A percentile compares a stretch with the other conserved stretches of the same genome.
phyloP scores from a whole-genome alignment of 2,113 vertebrate species.

The Puffinus mauretanicus region DNA sequence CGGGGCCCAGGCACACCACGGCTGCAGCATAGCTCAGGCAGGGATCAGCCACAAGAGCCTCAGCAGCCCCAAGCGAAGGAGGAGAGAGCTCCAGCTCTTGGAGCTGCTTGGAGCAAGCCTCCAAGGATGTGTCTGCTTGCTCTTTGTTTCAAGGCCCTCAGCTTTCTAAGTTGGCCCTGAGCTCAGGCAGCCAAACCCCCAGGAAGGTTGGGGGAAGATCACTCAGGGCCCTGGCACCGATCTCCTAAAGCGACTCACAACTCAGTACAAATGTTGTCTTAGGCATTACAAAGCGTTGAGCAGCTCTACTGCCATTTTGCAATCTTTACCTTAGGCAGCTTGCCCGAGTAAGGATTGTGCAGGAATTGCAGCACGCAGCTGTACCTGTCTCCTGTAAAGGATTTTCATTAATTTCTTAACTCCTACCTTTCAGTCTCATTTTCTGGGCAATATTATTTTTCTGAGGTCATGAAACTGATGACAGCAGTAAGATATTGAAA shows the following conservation, averaged over 20 bases:
- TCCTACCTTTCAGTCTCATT: not conserved
- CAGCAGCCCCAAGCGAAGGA: fast-evolving
- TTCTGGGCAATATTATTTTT: not conserved
- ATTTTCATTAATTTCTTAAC: not conserved
- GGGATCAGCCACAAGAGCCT: too few relatives aligned
- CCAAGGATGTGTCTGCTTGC: not conserved
- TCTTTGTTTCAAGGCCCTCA: not conserved
- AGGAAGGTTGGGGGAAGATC: not conserved
- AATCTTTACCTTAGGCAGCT: not conserved
- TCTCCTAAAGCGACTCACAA: not conserved
- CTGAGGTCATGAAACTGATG: not conserved
- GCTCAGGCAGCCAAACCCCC: not conserved
- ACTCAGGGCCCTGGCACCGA: too few relatives aligned
- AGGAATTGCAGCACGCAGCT: not conserved
- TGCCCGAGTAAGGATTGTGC: not conserved
- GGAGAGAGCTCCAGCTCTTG: not conserved
- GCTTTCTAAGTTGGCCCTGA: not conserved
- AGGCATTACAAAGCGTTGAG: not conserved
- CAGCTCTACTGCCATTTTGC: not conserved
- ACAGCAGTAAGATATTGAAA: not conserved
- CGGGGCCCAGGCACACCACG: not conserved
- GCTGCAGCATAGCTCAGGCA: not conserved
- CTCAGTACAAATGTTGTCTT: not conserved
- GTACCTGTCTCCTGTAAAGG: not conserved
- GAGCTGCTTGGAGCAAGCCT: not conserved